Evolutionary conservation across 2,113 vertebrate genomes (phyloP).

Genomic region (Pipra filicauda): DNA sequence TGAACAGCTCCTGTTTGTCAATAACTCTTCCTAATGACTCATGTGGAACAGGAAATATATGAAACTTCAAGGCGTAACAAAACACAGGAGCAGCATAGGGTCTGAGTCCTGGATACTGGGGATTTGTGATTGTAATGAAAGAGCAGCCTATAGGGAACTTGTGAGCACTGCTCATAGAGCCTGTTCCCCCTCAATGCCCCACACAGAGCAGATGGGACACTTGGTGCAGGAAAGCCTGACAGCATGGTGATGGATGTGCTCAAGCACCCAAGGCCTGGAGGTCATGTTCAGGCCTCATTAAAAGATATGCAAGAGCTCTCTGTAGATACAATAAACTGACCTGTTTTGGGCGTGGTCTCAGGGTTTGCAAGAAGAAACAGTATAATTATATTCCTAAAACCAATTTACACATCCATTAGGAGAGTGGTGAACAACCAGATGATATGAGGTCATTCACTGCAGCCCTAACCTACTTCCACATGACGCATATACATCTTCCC

Average conservation of each 20-base stretch:
- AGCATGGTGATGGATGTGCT: neutral
- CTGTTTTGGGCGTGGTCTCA: neutral
- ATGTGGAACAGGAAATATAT: conserved; percentile 6
- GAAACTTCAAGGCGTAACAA: conserved; percentile 41
- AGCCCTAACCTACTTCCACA: neutral
- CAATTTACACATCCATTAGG: neutral
- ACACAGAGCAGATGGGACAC: neutral
- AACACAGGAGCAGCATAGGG: neutral
- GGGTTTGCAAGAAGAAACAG: neutral
- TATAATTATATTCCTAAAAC: neutral
- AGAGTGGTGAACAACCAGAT: neutral
- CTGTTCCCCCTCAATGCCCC: neutral
- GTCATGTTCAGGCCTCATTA: neutral
- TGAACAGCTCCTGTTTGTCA: conserved; percentile 63
- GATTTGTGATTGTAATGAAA: neutral
- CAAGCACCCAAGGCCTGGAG: neutral
- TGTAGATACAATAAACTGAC: neutral
- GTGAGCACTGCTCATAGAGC: neutral
- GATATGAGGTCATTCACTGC: neutral
- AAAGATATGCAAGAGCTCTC: neutral
- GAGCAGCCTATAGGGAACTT: neutral
- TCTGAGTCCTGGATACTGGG: neutral
- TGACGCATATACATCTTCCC: neutral
- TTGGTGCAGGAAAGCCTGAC: neutral
- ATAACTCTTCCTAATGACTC: conserved; percentile 61